Evolutionary conservation across 2,888 invertebrate genomes (phyloP).

Genomic region (Amitus sp.): DNA sequence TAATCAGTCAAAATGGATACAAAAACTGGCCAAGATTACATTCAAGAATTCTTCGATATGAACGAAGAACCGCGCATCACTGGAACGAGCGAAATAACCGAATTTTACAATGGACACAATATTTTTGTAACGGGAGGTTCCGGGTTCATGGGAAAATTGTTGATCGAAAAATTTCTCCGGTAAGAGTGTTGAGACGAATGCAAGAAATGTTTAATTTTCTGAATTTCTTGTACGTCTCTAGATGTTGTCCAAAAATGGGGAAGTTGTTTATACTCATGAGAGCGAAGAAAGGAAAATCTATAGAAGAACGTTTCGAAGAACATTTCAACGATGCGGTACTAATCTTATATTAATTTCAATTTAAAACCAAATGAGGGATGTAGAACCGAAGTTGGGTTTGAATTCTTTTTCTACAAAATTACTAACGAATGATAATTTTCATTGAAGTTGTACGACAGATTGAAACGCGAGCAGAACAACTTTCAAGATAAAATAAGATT

Average conservation of each 20-base stretch:
- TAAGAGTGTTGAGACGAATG: conserved; percentile 38
- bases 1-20: background rate
- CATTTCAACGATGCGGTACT: conserved; percentile 57
- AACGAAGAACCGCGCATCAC: conserved; percentile 12
- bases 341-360: background rate
- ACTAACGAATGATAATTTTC: conserved; percentile 1
- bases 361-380: no score
- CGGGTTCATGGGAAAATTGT: conserved; percentile 59
- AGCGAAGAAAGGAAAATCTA: conserved; percentile 59
- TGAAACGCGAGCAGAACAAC: conserved; percentile 67
- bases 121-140: conserved; percentile 61
- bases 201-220: background rate
- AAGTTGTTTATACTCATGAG: conserved; percentile 60
- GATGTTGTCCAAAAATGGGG: conserved; percentile 45
- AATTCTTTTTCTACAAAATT: no score
- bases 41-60: conserved; percentile 38
- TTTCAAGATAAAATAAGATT: conserved; percentile 69
- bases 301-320: conserved; percentile 55
- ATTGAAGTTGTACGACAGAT: conserved; percentile 67
- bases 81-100: conserved; percentile 49
- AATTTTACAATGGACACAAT: conserved; percentile 53
- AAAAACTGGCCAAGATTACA: conserved; percentile 23
- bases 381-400: no score
- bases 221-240: no score
- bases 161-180: conserved; percentile 62